A percentile compares a stretch with the other conserved stretches of the same genome.
phyloP scores from a whole-genome alignment of 64 coral and sea anemone species.

The Montipora capricornis region DNA sequence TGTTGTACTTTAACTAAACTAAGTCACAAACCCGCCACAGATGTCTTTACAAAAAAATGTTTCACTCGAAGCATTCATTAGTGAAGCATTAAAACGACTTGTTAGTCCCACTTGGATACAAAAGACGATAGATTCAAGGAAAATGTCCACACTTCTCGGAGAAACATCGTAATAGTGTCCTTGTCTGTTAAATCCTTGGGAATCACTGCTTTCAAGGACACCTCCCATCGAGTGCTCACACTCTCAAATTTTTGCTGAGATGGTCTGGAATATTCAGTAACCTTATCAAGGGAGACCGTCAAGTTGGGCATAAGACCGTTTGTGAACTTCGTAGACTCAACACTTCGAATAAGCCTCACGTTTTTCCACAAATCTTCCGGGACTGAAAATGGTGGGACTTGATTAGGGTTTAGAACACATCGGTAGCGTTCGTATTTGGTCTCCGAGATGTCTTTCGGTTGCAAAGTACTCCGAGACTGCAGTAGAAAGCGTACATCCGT shows the following conservation, averaged over 20 bases:
- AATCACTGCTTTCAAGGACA: conserved; percentile 43
- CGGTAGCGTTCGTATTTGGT: conserved; percentile 79
- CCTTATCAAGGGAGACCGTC: conserved; percentile 38
- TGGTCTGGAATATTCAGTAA: conserved; percentile 86
- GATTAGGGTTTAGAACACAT: conserved; percentile 20
- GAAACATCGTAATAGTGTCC: conserved; percentile 57
- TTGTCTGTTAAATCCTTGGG: conserved; percentile 60
- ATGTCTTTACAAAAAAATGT: too few species aligned
- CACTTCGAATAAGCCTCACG: conserved; percentile 68
- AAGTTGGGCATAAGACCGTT: conserved; percentile 48
- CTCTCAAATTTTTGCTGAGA: conserved; percentile 47
- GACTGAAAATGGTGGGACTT: conserved; percentile 55
- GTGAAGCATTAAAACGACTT: not conserved
- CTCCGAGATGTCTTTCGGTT: conserved; percentile 29
- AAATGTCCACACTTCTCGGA: conserved; percentile 76
- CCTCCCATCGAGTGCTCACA: conserved; percentile 62
- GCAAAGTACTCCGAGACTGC: conserved; percentile 69
- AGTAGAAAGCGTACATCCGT: conserved; percentile 86
- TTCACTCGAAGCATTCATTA: too few species aligned
- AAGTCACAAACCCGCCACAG: too few species aligned
- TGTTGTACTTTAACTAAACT: too few species aligned
- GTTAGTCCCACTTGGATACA: not conserved
- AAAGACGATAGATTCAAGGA: conserved; percentile 67
- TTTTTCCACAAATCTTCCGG: conserved; percentile 83
- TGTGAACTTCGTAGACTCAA: conserved; percentile 53